Evolutionary conservation across 2,888 invertebrate genomes (phyloP).

Genomic region (Zhuqinia jingwanae): DNA sequence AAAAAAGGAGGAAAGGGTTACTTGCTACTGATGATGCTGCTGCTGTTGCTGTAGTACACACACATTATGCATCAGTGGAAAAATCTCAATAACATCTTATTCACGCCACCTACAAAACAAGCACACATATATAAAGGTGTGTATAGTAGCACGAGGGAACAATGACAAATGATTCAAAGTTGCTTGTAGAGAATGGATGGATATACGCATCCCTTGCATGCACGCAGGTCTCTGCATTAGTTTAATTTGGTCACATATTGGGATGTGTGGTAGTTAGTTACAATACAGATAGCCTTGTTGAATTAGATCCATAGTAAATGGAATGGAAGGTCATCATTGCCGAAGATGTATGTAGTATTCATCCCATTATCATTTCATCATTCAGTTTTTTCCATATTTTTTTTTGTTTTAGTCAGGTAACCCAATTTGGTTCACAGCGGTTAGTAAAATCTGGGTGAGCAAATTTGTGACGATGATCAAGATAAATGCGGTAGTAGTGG

Average conservation of each 20-base stretch:
- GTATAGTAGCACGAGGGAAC: neutral
- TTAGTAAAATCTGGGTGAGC: no score
- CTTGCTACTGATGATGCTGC: no score
- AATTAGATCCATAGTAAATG: slow-evolving; percentile 65
- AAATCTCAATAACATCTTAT: slow-evolving; percentile 19
- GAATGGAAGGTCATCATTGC: slow-evolving; percentile 60
- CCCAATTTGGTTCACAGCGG: slow-evolving; percentile 16
- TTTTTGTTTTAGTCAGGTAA: neutral
- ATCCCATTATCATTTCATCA: neutral
- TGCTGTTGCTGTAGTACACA: neutral
- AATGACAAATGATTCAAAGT: no score
- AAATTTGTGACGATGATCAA: no score
- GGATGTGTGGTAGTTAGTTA: neutral
- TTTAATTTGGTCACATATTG: slow-evolving; percentile 33
- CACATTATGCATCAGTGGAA: slow-evolving; percentile 33
- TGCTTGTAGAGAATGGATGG: neutral
- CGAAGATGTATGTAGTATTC: neutral
- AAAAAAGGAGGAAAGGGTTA: slow-evolving; percentile 61
- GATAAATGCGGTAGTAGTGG: no score
- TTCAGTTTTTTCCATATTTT: slow-evolving; percentile 23
- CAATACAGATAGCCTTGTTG: slow-evolving; percentile 56
- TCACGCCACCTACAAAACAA: slow-evolving; percentile 21
- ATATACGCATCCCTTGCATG: slow-evolving; percentile 14
- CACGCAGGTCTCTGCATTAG: no score
- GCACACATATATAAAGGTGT: neutral